These are phyloP conservation scores for Caenorhabditis briggsae DNA, from an alignment of 1,140 invertebrate species.

Conservation along the genomic window DNA sequence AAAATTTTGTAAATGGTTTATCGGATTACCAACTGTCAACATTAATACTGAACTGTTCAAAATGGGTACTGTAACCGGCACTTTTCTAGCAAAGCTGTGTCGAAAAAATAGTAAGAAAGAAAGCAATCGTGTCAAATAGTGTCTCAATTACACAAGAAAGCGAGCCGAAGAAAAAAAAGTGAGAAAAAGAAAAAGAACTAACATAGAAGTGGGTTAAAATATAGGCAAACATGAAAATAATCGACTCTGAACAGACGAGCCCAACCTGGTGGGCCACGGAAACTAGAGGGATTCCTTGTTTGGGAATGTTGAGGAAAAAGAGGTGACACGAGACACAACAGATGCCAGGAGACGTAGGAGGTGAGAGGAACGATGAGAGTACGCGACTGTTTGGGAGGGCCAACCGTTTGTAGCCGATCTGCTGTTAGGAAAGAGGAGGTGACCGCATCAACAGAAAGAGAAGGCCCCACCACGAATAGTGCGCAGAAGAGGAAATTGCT, in stretches of 20 bases:
- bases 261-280: conserved; percentile 26
- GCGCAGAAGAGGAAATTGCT: conserved; percentile 42
- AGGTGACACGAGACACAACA: conserved; percentile 4
- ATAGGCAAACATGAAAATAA: conserved; percentile 53
- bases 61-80: not conserved
- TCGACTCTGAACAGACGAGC: conserved; percentile 24
- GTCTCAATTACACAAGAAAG: conserved; percentile 29
- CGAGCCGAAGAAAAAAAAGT: conserved; percentile 16
- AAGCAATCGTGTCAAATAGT: conserved; percentile 36
- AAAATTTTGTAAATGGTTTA: not conserved
- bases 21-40: not conserved
- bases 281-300: conserved; percentile 47
- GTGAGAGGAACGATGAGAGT: conserved; percentile 37
- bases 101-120: not conserved
- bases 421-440: not conserved
- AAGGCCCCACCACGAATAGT: conserved; percentile 10
- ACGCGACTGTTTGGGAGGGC: conserved; percentile 50
- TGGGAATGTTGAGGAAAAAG: not conserved
- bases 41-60: not conserved
- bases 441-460: conserved; percentile 45
- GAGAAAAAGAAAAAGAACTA: not conserved
- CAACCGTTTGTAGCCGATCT: conserved; percentile 53
- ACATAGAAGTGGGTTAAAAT: conserved; percentile 8
- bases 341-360: not conserved
- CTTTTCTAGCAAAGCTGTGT: not conserved